A percentile compares a stretch with the other conserved stretches of the same genome.
Conservation (phyloP, 2,888 invertebrate species). For the Phytoseiulus persimilis region DNA sequence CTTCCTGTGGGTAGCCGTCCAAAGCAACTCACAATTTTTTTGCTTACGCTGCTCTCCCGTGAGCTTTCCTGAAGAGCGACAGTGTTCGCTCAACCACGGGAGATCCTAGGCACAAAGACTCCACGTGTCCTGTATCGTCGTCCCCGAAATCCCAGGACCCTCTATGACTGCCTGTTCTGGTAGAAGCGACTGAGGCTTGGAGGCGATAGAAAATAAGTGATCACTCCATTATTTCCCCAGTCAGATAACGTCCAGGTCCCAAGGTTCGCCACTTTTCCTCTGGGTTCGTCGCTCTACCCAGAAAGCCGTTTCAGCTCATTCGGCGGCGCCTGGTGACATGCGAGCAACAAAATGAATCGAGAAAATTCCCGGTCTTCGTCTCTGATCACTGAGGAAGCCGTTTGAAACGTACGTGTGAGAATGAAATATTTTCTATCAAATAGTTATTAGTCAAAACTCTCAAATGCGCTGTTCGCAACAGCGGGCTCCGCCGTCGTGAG, state of each 20-base stretch:
- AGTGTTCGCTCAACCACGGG: too few relatives aligned
- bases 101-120: too few relatives aligned
- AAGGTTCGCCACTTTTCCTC: too few relatives aligned
- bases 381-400: background rate
- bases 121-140: too few relatives aligned
- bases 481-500: background rate
- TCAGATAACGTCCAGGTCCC: too few relatives aligned
- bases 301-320: background rate
- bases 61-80: too few relatives aligned
- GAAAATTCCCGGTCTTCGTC: background rate
- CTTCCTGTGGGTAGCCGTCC: background rate
- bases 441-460: background rate
- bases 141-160: too few relatives aligned
- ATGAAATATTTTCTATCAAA: constrained; percentile 5
- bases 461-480: background rate
- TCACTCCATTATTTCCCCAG: too few relatives aligned
- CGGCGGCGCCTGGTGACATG: background rate
- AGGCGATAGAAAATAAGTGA: too few relatives aligned
- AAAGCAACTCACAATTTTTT: background rate
- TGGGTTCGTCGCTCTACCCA: background rate
- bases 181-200: too few relatives aligned
- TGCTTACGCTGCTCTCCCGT: background rate
- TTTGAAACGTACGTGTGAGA: background rate
- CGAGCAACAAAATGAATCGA: background rate
- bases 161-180: too few relatives aligned